These are phyloP conservation scores for Dasyurus viverrinus DNA, from an alignment of 2,113 vertebrate species.

Conservation along the genomic window DNA sequence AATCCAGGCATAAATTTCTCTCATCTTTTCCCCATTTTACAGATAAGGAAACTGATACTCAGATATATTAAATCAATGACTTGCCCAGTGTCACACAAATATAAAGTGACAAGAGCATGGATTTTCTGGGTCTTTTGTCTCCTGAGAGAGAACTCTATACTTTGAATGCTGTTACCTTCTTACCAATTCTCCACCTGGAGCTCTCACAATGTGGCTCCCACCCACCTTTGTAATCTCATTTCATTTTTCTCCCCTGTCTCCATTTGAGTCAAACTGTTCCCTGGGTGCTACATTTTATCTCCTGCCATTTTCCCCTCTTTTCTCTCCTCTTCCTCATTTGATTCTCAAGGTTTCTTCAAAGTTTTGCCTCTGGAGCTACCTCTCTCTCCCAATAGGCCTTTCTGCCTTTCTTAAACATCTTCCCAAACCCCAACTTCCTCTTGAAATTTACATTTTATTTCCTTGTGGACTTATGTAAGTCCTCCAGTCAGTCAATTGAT, in stretches of 20 bases:
- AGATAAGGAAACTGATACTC: not conserved
- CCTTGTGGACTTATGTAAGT: not conserved
- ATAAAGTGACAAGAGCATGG: not conserved
- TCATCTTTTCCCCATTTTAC: not conserved
- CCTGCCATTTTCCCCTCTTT: too few species aligned
- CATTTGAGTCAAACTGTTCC: not conserved
- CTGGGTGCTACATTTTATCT: not conserved
- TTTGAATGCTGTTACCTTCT: not conserved
- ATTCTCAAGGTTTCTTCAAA: not conserved
- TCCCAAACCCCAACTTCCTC: not conserved
- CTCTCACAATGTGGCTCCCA: not conserved
- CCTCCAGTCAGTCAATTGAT: not conserved
- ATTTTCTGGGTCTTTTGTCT: not conserved
- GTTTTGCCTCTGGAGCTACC: not conserved
- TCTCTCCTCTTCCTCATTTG: not conserved
- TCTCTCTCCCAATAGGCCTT: not conserved
- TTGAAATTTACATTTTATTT: not conserved
- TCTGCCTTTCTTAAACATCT: not conserved
- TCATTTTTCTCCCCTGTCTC: not conserved
- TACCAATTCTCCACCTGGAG: not conserved
- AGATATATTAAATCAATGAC: not conserved
- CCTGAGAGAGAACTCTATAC: not conserved
- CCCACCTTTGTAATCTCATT: not conserved
- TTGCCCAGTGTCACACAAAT: not conserved
- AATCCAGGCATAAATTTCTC: not conserved